Evolutionary conservation across 2,113 vertebrate genomes (phyloP), one percentile per base, ranked within the genome.

Genomic region (Oryzias woworae): DNA sequence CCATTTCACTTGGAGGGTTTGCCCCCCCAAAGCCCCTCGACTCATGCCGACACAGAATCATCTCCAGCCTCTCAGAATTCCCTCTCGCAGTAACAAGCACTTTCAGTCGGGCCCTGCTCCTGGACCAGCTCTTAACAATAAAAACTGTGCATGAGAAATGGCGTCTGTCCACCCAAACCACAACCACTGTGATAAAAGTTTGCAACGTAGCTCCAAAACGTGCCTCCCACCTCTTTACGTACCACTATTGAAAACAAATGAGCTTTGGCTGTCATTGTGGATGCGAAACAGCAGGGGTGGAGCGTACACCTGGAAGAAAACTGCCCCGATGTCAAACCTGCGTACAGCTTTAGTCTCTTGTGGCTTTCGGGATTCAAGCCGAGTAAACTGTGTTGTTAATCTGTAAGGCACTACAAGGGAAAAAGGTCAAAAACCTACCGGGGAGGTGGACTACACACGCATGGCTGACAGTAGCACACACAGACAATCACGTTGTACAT

Each of bases 341-440:
- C 78, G 74, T 78, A 65, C 68, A 69, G 81, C 87, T 81, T 78
- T 83, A 87, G 93, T 90, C 91, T 91, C 87, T 80, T 79, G 82
- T 83, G 83, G 89, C 91, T 92, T 91, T 90, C 87, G 85, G 90
- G 90, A 85, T 92, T 90, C 90, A 92, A 92, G 92, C 83, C 91
- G 86, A 92, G 93, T 93, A 94, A 94, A 92, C 91, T 73, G 89
- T 92, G 41, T 93, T 86, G 88, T 93, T 92, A 90, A 92, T 95
- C 78, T 90, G 94, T 99, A 99, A 99, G 97, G 97, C 97, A 99
- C 97, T 99, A 98, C 93, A 84, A 96, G 94, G 95, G 93, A 94
- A 93, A 87, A 89, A 94, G 90, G 94, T 92, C 90, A 75, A 77
- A 92, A 92, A 73, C 91, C 92, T 93, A 93, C 72, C 93, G 93